Conservation (phyloP, 2,113 vertebrate species). For the Tupaia chinensis region DNA sequence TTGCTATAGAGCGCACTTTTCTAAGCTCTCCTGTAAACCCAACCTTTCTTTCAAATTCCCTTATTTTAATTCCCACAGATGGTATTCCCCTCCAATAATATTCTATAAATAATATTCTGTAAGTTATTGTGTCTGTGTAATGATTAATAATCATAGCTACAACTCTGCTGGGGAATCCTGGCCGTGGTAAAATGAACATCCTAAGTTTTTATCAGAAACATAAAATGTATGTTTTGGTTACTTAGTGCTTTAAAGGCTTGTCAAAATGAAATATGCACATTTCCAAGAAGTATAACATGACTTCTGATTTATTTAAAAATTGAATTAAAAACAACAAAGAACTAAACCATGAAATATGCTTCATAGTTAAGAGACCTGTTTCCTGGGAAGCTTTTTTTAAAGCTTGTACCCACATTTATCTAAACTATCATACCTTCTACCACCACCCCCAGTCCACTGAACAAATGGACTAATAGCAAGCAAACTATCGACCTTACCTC, state of each 20-base stretch:
- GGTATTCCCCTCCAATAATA: neutral
- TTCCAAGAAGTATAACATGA: slow-evolving; percentile 44
- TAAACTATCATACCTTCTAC: neutral
- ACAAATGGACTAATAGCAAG: slow-evolving; percentile 62
- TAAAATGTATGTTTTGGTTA: slow-evolving; percentile 4
- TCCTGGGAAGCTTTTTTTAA: slow-evolving; percentile 2
- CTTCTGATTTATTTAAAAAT: slow-evolving; percentile 55
- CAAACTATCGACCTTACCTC: slow-evolving; percentile 67
- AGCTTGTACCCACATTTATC: slow-evolving; percentile 24
- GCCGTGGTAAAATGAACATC: slow-evolving; percentile 52
- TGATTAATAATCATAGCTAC: neutral
- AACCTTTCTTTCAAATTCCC: neutral
- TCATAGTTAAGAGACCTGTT: neutral
- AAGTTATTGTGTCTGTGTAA: neutral
- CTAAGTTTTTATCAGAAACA: slow-evolving; percentile 23
- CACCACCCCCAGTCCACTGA: neutral
- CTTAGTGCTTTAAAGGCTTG: neutral
- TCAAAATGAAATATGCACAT: slow-evolving; percentile 39
- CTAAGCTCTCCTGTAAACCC: neutral
- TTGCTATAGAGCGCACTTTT: neutral
- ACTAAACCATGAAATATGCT: slow-evolving; percentile 31
- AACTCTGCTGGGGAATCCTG: neutral
- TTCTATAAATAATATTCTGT: neutral
- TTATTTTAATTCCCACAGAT: neutral
- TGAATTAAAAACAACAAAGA: slow-evolving; percentile 52